These are phyloP conservation scores for Barnardius zonarius DNA, from an alignment of 2,113 vertebrate genomes.

Conservation along the genomic window DNA sequence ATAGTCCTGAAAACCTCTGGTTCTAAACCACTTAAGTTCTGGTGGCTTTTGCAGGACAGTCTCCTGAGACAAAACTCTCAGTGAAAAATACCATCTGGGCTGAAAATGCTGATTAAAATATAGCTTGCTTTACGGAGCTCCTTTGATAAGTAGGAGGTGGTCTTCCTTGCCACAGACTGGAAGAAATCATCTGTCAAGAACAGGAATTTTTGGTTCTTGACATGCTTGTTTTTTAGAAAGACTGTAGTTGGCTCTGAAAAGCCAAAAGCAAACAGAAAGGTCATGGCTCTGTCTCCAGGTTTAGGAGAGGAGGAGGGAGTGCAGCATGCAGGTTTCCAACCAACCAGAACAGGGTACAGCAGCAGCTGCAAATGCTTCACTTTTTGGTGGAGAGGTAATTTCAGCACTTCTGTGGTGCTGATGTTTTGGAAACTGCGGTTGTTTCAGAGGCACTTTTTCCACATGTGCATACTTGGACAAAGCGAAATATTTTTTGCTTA, in stretches of 20 bases:
- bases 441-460: constrained; percentile 22
- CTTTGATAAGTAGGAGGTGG: not conserved
- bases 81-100: not conserved
- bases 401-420: not conserved
- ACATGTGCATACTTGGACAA: constrained; percentile 19
- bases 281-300: not conserved
- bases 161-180: not conserved
- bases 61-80: not conserved
- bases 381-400: not conserved
- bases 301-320: not conserved
- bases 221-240: not conserved
- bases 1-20: not conserved
- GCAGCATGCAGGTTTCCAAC: not conserved
- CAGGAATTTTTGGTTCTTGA: not conserved
- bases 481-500: constrained; percentile 31
- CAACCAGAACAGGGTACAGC: fast-evolving
- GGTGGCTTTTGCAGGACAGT: not conserved
- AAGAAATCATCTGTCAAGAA: not conserved
- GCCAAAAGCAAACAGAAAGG: not conserved
- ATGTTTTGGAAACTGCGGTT: not conserved
- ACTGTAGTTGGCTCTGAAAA: not conserved
- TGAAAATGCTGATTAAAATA: not conserved
- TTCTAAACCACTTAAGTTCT: not conserved
- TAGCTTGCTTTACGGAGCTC: not conserved
- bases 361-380: not conserved